These are phyloP conservation scores for Crypturellus tataupa DNA, from an alignment of 2,797 vertebrate genomes.

Conservation along the genomic window DNA sequence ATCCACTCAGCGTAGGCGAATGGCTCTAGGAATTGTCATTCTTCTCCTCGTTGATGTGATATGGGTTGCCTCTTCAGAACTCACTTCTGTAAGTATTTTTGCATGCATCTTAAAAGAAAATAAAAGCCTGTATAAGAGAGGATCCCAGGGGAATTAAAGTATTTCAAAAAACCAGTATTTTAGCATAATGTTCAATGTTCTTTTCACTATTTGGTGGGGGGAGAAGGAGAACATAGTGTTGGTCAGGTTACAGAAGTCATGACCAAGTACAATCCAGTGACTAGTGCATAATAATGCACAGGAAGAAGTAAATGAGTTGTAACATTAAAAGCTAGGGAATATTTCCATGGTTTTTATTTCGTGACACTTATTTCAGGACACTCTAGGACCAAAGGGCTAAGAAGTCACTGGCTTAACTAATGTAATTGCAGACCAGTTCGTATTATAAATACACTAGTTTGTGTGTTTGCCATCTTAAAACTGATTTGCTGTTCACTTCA, in stretches of 20 bases:
- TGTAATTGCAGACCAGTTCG: background rate
- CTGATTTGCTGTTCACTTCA: background rate
- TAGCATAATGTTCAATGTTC: background rate
- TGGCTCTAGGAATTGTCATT: conserved; percentile 93
- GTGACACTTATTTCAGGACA: background rate
- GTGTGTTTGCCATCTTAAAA: background rate
- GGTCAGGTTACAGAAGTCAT: background rate
- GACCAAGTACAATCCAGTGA: background rate
- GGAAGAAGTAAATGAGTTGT: background rate
- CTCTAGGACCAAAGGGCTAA: background rate
- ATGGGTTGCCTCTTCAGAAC: conserved; percentile 97
- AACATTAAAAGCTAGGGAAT: background rate
- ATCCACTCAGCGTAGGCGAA: conserved; percentile 87
- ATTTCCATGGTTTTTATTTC: background rate
- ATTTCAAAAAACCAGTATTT: background rate
- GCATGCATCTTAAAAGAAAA: background rate
- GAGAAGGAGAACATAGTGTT: rapidly evolving
- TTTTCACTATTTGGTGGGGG: rapidly evolving
- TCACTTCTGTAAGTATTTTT: conserved; percentile 89
- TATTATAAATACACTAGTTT: background rate
- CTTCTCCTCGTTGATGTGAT: conserved; percentile 95
- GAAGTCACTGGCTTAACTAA: background rate
- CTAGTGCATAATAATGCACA: background rate
- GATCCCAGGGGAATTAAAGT: background rate
- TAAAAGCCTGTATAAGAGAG: background rate